phyloP scores from a whole-genome alignment of 2,113 vertebrate species.

The Neodon shergylaensis region DNA sequence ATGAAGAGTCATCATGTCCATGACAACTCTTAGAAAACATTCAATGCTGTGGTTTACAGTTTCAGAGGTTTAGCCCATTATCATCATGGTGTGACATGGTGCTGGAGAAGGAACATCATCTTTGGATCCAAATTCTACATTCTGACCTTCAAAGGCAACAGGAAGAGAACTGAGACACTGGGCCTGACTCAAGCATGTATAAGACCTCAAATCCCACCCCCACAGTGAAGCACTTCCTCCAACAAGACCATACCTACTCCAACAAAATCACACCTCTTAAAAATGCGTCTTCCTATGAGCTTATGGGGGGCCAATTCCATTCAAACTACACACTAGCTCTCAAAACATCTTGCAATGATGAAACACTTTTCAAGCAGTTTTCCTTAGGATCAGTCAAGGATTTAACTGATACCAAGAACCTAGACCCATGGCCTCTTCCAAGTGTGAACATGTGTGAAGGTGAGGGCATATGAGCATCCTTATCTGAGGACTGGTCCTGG shows the following conservation, averaged over 20 bases:
- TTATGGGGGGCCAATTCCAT: background rate
- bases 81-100: background rate
- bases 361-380: background rate
- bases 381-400: conserved; percentile 1
- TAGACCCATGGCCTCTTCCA: conserved; percentile 10
- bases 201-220: background rate
- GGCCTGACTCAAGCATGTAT: background rate
- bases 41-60: background rate
- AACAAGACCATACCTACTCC: background rate
- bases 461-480: background rate
- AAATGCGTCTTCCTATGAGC: background rate
- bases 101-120: background rate
- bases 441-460: background rate
- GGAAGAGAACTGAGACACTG: background rate
- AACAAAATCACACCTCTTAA: background rate
- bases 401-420: conserved; percentile 19
- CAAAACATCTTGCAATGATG: background rate
- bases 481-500: background rate
- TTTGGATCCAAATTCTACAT: background rate
- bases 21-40: background rate
- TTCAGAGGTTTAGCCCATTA: background rate
- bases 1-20: background rate
- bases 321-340: background rate
- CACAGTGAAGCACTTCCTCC: background rate
- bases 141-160: background rate